phyloP scores from a whole-genome alignment of 2,888 invertebrate species.

The Oligia fasciuncula region DNA sequence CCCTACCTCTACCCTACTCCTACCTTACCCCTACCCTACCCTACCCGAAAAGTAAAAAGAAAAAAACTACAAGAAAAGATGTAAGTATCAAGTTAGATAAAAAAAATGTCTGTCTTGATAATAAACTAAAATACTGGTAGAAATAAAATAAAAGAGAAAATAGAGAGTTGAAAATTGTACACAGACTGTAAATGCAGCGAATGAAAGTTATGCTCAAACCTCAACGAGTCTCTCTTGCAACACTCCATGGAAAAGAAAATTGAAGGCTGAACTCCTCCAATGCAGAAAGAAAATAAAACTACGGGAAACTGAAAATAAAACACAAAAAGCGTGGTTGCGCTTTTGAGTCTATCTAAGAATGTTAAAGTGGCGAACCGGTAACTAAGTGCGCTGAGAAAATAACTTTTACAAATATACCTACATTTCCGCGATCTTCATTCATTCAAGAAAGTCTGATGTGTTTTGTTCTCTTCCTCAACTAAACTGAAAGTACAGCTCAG shows the following conservation, averaged over 20 bases:
- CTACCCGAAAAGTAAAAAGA: too few species aligned
- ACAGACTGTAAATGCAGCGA: not conserved
- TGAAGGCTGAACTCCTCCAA: not conserved
- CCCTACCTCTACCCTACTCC: too few species aligned
- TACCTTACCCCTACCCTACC: too few species aligned
- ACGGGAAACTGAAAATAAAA: not conserved
- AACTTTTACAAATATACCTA: slow-evolving; percentile 4
- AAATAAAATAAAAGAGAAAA: too few species aligned
- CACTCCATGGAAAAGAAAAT: not conserved
- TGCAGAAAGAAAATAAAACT: not conserved
- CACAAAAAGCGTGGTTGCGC: not conserved
- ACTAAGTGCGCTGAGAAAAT: slow-evolving; percentile 30
- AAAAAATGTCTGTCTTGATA: too few species aligned
- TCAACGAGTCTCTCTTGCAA: not conserved
- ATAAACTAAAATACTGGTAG: too few species aligned
- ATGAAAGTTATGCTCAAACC: not conserved
- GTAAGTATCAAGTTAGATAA: too few species aligned
- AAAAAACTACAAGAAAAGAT: too few species aligned
- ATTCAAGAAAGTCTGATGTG: slow-evolving; percentile 25
- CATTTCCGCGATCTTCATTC: slow-evolving; percentile 24
- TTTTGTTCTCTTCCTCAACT: slow-evolving; percentile 14
- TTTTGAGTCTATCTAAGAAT: slow-evolving; percentile 46
- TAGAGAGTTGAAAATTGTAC: not conserved
- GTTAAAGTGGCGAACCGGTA: slow-evolving; percentile 11
- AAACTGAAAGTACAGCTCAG: not conserved